Percentiles rank a stretch among this genome's conserved stretches.
Conservation (phyloP, 2,888 invertebrate genomes). For the Tetragonula carbonaria region DNA sequence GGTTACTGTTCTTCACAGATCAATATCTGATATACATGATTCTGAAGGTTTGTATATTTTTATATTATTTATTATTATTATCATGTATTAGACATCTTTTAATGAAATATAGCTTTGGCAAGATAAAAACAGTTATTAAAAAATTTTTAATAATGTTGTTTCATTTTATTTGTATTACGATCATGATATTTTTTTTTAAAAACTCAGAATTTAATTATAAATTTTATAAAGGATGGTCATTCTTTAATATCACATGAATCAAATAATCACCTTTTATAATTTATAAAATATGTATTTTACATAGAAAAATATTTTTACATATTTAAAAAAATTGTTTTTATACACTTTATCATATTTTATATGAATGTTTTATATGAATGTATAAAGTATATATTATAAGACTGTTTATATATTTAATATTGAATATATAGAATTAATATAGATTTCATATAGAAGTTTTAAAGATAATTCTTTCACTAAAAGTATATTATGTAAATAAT, state of each 20-base stretch:
- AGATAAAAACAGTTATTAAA: no score
- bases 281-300: no score
- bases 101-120: no score
- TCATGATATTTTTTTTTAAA: neutral
- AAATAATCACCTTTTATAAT: neutral
- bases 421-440: no score
- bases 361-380: neutral
- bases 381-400: neutral
- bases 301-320: no score
- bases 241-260: neutral
- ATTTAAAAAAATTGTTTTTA: neutral
- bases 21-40: constrained; percentile 76
- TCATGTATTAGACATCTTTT: no score
- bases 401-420: neutral
- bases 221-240: neutral
- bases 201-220: neutral
- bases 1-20: constrained; percentile 78
- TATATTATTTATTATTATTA: neutral
- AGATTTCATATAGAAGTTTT: no score
- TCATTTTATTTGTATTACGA: neutral
- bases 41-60: constrained; percentile 74
- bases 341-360: neutral
- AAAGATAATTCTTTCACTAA: neutral
- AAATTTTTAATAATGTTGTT: neutral
- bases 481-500: neutral